Evolutionary conservation across 2,888 invertebrate genomes (phyloP).

Genomic region (Tineola bisselliella): DNA sequence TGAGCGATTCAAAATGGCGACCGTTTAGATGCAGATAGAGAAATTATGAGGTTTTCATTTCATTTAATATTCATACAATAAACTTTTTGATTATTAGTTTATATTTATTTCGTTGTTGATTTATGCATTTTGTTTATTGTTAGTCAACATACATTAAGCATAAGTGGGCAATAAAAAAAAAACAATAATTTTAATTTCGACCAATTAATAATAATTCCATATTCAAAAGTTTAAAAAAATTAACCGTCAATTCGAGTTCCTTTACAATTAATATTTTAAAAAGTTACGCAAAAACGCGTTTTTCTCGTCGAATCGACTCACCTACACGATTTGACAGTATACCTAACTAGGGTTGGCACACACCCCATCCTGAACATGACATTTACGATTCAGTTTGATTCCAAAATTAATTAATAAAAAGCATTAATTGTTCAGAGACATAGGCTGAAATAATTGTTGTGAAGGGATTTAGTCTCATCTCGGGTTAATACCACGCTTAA

Average conservation of each 20-base stretch:
- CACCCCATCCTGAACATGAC: too few relatives aligned
- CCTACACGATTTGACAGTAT: slow-evolving; percentile 11
- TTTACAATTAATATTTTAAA: slow-evolving; percentile 1
- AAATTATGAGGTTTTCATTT: neutral
- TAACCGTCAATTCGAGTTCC: neutral
- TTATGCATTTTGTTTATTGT: too few relatives aligned
- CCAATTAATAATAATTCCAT: neutral
- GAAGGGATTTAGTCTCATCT: too few relatives aligned
- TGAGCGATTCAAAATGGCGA: neutral
- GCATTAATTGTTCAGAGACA: too few relatives aligned
- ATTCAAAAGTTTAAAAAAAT: neutral
- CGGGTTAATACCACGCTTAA: too few relatives aligned
- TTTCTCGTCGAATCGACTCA: neutral
- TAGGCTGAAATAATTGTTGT: too few relatives aligned
- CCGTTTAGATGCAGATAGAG: neutral
- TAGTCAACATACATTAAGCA: neutral
- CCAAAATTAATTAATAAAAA: too few relatives aligned
- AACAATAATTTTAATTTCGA: neutral
- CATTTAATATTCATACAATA: neutral
- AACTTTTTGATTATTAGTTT: neutral
- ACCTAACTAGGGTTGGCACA: neutral
- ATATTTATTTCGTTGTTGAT: neutral
- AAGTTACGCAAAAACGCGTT: neutral
- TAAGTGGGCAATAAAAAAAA: neutral
- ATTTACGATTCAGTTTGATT: too few relatives aligned